Base-by-base conservation (phyloP, 35 echinoderm and acorn worm species). In the Hemicentrotus pulcherrimus region DNA sequence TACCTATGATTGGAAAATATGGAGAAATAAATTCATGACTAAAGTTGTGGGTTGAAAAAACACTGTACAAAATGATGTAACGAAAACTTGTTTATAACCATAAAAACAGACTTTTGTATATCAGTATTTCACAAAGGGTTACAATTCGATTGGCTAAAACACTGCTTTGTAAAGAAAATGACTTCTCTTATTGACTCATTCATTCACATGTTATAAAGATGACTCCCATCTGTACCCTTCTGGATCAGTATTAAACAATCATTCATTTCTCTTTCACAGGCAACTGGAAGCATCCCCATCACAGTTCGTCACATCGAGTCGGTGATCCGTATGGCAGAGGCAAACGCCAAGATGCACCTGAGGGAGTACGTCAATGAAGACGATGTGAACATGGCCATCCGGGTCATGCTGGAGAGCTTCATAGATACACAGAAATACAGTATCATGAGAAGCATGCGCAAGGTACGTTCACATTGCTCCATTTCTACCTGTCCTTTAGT, bases 291-390 rank as follows among this genome's bases (percentile, higher is more conserved):
- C 94, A 97, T 99, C 91, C 98, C 98, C 9, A 99, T 99, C 94
- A 99, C 98, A 32, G 98, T 99, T 0, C 97, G 98, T 94, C 98
- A 99, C 97, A 99, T 99, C 47, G 98, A 99, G 61, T 99, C 98
- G 55, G 97, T 99, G 31, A 99, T 99, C 87, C 96, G 98, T 41
- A 99, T 99, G 98, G 97, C 98, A 47, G 98, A 99, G 88, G 95
- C 98, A n/a, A 97, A 99, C 47, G 98, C 98, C 46, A 94, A 92
- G 59, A 99, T 99, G 95, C 98, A 98, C 61, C 97, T 99, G 12
- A 94, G 97, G 46, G 98, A 99, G 92, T 97, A 99, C 86, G 98
- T 99, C 32, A 99, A 97, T 96, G 98, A 99, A 86, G 98, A 99
- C n/a, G 98, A 99, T 95, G 97, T 97, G 2, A 98, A 97, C 91